phyloP scores from a whole-genome alignment of 2,797 vertebrate species.

The Gouania willdenowi region DNA sequence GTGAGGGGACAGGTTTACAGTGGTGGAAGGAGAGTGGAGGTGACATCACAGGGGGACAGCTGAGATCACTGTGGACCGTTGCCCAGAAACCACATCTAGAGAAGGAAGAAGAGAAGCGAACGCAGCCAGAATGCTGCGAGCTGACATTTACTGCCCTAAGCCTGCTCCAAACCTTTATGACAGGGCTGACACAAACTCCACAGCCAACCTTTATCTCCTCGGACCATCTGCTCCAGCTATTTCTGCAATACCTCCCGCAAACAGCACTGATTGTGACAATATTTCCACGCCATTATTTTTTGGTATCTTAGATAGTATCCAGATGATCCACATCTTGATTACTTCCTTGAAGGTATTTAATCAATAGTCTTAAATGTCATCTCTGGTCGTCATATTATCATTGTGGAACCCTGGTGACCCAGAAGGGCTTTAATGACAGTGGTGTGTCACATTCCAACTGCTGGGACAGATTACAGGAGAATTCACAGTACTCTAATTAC shows the following conservation, averaged over 20 bases:
- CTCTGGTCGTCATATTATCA: conserved; percentile 38
- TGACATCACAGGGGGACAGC: conserved; percentile 65
- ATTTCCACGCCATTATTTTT: too few species aligned
- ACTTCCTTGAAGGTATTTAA: too few species aligned
- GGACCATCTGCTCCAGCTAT: conserved; percentile 12
- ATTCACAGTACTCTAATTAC: conserved; percentile 64
- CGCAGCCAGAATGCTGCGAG: conserved; percentile 6
- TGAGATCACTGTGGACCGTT: conserved; percentile 51
- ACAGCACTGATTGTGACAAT: conserved; percentile 3
- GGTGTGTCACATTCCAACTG: conserved; percentile 59
- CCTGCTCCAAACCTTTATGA: conserved; percentile 34
- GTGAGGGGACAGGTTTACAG: conserved; percentile 41
- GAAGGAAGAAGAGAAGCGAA: conserved; percentile 13
- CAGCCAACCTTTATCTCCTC: conserved; percentile 25
- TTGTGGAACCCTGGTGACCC: conserved; percentile 42
- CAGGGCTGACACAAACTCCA: conserved; percentile 42
- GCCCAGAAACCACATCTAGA: conserved; percentile 47
- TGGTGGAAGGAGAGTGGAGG: conserved; percentile 61
- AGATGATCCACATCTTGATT: too few species aligned
- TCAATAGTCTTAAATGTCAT: conserved; percentile 37
- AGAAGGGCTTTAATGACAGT: conserved; percentile 31
- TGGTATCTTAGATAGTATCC: too few species aligned
- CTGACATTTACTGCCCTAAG: conserved; percentile 38
- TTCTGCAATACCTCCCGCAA: conserved; percentile 1
- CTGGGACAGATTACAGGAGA: conserved; percentile 58